Percentiles rank a stretch among this genome's conserved stretches.
phyloP scores from a whole-genome alignment of 2,113 vertebrate genomes.

The Grammatotria lemairii region DNA sequence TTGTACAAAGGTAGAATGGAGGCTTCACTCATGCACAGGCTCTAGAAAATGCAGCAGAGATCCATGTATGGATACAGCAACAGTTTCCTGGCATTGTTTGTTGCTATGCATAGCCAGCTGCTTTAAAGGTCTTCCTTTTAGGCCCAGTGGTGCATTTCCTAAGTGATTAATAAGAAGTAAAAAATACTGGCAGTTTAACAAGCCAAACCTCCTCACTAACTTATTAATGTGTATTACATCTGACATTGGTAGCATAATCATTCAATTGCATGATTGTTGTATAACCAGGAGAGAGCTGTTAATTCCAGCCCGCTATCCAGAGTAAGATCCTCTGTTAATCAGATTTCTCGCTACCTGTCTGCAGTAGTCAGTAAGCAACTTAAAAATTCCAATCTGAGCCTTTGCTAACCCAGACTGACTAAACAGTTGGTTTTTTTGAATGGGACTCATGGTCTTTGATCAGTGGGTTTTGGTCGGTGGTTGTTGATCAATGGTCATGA shows the following conservation, averaged over 20 bases:
- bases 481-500: background rate
- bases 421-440: background rate
- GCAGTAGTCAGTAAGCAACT: background rate
- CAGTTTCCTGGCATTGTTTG: constrained; percentile 10
- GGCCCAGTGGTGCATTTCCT: background rate
- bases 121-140: background rate
- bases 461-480: background rate
- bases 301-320: background rate
- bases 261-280: background rate
- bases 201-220: background rate
- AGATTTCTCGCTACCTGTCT: constrained; percentile 1
- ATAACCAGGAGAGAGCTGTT: background rate
- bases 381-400: background rate
- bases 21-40: background rate
- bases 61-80: background rate
- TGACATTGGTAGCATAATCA: background rate
- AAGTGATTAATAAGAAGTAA: background rate
- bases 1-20: background rate
- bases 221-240: background rate
- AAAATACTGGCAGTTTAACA: background rate
- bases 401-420: background rate
- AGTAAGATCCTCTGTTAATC: background rate
- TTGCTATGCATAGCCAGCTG: background rate
- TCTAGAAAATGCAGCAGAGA: constrained; percentile 11
- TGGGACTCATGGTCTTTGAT: background rate